Evolutionary conservation across 2,888 invertebrate species (phyloP).

Genomic region (Congeria kusceri): DNA sequence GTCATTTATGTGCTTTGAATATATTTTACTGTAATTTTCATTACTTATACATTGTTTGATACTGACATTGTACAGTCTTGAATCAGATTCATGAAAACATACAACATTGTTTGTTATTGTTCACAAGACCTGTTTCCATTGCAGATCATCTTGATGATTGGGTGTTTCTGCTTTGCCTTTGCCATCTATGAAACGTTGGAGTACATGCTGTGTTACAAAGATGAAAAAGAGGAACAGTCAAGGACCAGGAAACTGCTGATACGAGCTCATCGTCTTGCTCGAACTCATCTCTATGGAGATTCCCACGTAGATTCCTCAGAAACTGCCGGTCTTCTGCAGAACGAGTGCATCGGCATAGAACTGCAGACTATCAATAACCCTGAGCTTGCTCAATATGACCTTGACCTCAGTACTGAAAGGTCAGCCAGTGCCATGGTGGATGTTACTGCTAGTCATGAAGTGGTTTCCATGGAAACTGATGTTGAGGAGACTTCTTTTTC

Average conservation of each 20-base stretch:
- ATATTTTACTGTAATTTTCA: no score
- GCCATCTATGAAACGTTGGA: conserved; percentile 82
- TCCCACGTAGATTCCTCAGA: conserved; percentile 11
- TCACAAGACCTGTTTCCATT: conserved; percentile 40
- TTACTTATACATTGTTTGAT: no score
- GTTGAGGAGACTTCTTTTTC: no score
- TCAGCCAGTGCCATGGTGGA: background rate
- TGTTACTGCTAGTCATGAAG: background rate
- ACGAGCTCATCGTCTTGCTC: conserved; percentile 56
- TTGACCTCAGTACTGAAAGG: conserved; percentile 5
- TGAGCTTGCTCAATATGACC: conserved; percentile 15
- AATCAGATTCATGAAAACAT: no score
- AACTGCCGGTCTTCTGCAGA: conserved; percentile 39
- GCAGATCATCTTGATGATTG: conserved; percentile 77
- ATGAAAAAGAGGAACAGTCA: conserved; percentile 80
- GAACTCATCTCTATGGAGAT: conserved; percentile 28
- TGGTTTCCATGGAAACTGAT: no score
- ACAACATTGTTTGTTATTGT: no score
- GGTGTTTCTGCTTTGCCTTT: conserved; percentile 78
- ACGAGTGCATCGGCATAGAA: conserved; percentile 62
- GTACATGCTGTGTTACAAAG: conserved; percentile 81
- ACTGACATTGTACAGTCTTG: no score
- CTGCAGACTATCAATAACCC: conserved; percentile 12
- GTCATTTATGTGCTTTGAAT: no score
- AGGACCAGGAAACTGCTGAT: conserved; percentile 49